These are phyloP conservation scores for Drosophila tripunctata DNA, from an alignment of 2,888 invertebrate genomes.

Conservation along the genomic window DNA sequence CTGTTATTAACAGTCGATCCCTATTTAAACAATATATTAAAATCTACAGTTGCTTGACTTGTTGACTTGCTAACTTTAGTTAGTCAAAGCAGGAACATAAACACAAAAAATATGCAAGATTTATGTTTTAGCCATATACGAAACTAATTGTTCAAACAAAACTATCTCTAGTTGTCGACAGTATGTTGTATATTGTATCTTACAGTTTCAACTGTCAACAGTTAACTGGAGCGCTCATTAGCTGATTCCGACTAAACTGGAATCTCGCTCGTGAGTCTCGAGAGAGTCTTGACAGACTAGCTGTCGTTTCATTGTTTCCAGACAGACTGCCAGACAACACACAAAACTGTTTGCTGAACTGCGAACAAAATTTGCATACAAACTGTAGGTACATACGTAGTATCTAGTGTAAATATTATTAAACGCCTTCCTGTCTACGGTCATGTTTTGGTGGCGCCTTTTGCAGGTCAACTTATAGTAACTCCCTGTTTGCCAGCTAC, in stretches of 20 bases:
- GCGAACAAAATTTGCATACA: constrained; percentile 59
- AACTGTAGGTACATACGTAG: constrained; percentile 44
- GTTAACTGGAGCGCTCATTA: constrained; percentile 59
- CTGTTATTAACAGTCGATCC: constrained; percentile 45
- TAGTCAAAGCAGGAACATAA: constrained; percentile 72
- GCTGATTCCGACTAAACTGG: constrained; percentile 59
- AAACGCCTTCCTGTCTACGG: constrained; percentile 60
- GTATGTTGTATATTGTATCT: constrained; percentile 12
- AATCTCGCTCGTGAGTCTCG: constrained; percentile 42
- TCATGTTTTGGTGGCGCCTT: constrained; percentile 35
- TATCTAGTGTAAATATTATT: constrained; percentile 22
- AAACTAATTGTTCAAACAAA: constrained; percentile 70
- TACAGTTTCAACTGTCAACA: constrained; percentile 1
- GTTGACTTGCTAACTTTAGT: constrained; percentile 40
- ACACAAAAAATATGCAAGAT: constrained; percentile 64
- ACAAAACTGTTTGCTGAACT: constrained; percentile 31
- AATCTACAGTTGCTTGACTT: constrained; percentile 19
- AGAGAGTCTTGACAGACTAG: constrained; percentile 46
- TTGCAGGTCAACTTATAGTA: constrained; percentile 28
- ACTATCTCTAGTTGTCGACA: constrained; percentile 41
- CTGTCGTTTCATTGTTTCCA: constrained; percentile 31
- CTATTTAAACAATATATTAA: constrained; percentile 23
- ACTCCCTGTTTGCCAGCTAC: constrained; percentile 3
- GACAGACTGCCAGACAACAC: constrained; percentile 26
- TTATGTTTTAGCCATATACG: constrained; percentile 76